Evolutionary conservation across 2,113 vertebrate species (phyloP).

Genomic region (Daboia siamensis): DNA sequence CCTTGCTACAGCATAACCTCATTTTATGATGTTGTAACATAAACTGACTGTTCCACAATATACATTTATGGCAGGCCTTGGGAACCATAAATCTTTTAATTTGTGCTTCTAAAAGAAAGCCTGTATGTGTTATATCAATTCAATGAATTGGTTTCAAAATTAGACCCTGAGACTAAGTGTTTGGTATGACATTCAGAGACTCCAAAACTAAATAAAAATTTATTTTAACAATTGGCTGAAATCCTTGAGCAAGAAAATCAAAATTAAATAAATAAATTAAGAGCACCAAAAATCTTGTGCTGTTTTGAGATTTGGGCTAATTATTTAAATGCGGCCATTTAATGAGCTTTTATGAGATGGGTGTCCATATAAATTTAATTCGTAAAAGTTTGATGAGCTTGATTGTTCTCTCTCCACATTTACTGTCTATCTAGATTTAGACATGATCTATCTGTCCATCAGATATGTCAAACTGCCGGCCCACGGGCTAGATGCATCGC

Average conservation of each 20-base stretch:
- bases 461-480: no score
- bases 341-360: background rate
- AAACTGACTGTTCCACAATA: background rate
- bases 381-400: background rate
- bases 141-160: background rate
- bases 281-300: background rate
- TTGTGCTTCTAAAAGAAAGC: background rate
- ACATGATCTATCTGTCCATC: no score
- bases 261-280: background rate
- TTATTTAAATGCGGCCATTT: background rate
- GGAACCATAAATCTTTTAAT: background rate
- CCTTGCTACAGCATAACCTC: background rate
- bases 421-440: background rate
- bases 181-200: background rate
- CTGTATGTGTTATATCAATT: background rate
- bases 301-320: background rate
- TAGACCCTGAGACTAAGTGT: background rate
- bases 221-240: background rate
- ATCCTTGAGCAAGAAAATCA: background rate
- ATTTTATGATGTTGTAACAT: background rate
- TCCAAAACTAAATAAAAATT: background rate
- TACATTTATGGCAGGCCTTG: background rate
- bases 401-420: background rate
- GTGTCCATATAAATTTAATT: background rate
- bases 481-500: fast-evolving